These are phyloP conservation scores for Drosophila baimaii DNA, from an alignment of 1,140 invertebrate genomes.

Conservation along the genomic window DNA sequence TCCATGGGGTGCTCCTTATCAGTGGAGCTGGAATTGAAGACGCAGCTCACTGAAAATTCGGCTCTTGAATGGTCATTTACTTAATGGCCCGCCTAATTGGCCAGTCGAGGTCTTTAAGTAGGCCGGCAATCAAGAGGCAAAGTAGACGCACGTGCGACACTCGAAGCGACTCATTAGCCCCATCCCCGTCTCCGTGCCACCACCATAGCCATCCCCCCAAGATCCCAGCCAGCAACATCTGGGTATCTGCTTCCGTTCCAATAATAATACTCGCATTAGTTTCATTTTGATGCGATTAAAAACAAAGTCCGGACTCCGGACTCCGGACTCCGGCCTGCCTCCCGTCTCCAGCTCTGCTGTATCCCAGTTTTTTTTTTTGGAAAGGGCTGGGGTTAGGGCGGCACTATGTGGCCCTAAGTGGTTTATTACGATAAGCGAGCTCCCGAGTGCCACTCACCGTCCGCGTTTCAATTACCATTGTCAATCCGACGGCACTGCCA, in stretches of 20 bases:
- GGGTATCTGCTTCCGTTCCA: slow-evolving; percentile 62
- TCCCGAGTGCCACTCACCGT: slow-evolving; percentile 61
- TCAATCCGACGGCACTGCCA: slow-evolving; percentile 50
- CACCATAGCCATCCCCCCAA: not conserved
- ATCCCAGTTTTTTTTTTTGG: not conserved
- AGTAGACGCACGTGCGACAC: slow-evolving; percentile 74
- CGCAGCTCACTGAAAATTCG: slow-evolving; percentile 25
- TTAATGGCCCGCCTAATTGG: slow-evolving; percentile 69
- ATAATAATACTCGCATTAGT: slow-evolving; percentile 78
- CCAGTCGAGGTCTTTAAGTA: slow-evolving; percentile 53
- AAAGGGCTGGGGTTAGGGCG: not conserved
- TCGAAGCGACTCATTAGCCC: slow-evolving; percentile 74
- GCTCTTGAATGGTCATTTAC: slow-evolving; percentile 67
- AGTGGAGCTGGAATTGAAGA: not conserved
- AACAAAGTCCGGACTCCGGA: slow-evolving; percentile 27
- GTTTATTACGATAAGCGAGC: slow-evolving; percentile 74
- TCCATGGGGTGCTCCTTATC: slow-evolving; percentile 15
- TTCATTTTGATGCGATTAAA: slow-evolving; percentile 77
- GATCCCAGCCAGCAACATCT: slow-evolving; percentile 20
- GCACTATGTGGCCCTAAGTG: slow-evolving; percentile 57
- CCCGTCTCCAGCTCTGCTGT: too few relatives aligned
- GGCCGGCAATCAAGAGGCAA: slow-evolving; percentile 40
- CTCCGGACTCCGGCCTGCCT: not conserved
- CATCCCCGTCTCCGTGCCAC: slow-evolving; percentile 6
- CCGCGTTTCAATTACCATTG: slow-evolving; percentile 76